These are phyloP conservation scores for Acanthurus tractus DNA, from an alignment of 2,797 vertebrate genomes.

Conservation along the genomic window DNA sequence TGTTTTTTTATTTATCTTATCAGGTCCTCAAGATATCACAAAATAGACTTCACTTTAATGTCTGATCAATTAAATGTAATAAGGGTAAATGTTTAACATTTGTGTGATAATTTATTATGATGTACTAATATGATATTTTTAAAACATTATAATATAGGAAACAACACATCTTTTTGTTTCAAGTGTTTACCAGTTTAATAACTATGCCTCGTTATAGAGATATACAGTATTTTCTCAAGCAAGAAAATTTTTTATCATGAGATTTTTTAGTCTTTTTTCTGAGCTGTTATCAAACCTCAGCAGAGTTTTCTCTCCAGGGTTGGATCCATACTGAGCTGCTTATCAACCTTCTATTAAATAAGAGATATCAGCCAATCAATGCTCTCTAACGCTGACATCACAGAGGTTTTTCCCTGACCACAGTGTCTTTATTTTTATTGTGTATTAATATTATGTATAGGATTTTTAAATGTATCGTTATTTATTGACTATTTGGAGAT, in stretches of 20 bases:
- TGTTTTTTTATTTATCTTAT: background rate
- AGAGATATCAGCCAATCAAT: conserved; percentile 13
- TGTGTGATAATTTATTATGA: too few relatives aligned
- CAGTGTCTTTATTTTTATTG: background rate
- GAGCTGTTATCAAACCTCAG: conserved; percentile 34
- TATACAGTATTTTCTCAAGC: background rate
- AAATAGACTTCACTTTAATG: background rate
- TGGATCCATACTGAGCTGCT: conserved; percentile 21
- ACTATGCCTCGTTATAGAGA: background rate
- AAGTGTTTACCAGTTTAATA: too few relatives aligned
- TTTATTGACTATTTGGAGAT: background rate
- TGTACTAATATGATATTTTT: too few relatives aligned
- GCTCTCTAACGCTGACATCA: conserved; percentile 15
- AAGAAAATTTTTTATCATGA: background rate
- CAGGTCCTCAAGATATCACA: background rate
- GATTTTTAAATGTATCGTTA: background rate
- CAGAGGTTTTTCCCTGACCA: background rate
- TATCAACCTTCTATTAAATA: conserved; percentile 22
- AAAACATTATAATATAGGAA: too few relatives aligned
- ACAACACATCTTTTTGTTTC: too few relatives aligned
- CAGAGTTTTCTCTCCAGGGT: conserved; percentile 16
- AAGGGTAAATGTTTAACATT: background rate
- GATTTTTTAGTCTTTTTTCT: conserved; percentile 7
- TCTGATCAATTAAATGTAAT: background rate
- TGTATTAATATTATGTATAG: background rate